A percentile compares a stretch with the other conserved stretches of the same genome.
phyloP scores from a whole-genome alignment of 2,797 vertebrate genomes.

The Rhincodon typus region DNA sequence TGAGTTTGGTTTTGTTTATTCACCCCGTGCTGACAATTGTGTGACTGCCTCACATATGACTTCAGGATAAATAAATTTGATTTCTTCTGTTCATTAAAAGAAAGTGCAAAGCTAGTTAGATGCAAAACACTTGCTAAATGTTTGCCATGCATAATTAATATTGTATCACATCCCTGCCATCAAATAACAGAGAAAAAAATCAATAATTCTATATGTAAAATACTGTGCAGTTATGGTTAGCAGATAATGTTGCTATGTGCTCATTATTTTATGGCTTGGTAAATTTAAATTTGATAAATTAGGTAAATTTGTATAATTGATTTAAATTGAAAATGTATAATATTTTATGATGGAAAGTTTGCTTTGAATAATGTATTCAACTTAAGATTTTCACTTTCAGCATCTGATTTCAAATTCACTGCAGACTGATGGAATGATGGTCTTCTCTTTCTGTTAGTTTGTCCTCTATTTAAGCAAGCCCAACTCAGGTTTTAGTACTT shows the following conservation, averaged over 20 bases:
- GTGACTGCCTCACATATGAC: not conserved
- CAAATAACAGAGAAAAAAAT: constrained; percentile 27
- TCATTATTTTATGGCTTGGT: constrained; percentile 3
- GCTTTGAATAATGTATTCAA: not conserved
- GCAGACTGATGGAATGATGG: not conserved
- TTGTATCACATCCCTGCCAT: constrained; percentile 11
- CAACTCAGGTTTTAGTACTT: not conserved
- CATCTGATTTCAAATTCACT: not conserved
- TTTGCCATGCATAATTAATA: constrained; percentile 31
- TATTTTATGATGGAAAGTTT: not conserved
- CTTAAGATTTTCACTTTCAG: not conserved
- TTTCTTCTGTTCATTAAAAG: constrained; percentile 22
- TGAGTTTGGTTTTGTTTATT: not conserved
- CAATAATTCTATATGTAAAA: constrained; percentile 19
- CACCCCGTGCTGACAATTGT: not conserved
- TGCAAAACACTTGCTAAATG: constrained; percentile 16
- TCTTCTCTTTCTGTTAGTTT: not conserved
- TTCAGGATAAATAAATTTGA: not conserved
- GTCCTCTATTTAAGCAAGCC: too few relatives aligned
- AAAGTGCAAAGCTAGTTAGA: constrained; percentile 9
- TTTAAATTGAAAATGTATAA: not conserved
- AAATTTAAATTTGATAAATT: not conserved
- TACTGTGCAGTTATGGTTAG: not conserved
- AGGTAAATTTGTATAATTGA: constrained; percentile 14
- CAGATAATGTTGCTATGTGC: constrained; percentile 24